Base-by-base conservation (phyloP, 2,113 vertebrate genomes). In the Apus apus region DNA sequence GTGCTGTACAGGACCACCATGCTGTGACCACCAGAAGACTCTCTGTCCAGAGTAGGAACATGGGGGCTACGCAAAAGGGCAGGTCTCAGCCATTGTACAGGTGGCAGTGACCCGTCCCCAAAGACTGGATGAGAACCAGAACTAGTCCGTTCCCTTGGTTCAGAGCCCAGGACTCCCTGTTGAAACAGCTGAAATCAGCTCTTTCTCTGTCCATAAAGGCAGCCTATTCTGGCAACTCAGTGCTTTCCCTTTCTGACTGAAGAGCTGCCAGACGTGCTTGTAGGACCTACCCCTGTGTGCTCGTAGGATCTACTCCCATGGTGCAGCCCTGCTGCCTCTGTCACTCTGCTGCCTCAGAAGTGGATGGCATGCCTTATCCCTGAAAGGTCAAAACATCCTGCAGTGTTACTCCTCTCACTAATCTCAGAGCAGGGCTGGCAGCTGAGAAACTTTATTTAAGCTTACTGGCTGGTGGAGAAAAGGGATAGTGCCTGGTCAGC, bases 401-500 rank as follows among this genome's bases (percentile, higher is more conserved):
- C 1, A 1, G 17, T 20, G 23, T 19, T 51, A 45, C 71, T n/a
- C 23, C 23, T 48, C 19, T 27, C 3, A 0, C 62, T 66, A 29
- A 38, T 34, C 75, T 50, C 54, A 4, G 67, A 38, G n/a, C 46
- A 90, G 65, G 26, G 18, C 26, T 88, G 34, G 45, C 48, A 61
- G 15, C 58, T 73, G 38, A 88, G 45, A 76, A 50, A 54, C 26
- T 91, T 38, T 56, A 46, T 80, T 91, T 50, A 45, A 82, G 15
- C 6, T 82, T 64, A 15, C 7, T 1, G 4, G 12, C 58, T 71
- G 26, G 9, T 68, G 27, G 40, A 50, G 7, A 30, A 83, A 73
- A 19, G 23, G 8, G 3, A 5, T 51, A 29, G 68, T 6, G 23
- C 3, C 62, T 0, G 0, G 45, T 76, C 40, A 61, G 58, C 8